Evolutionary conservation across 2,888 invertebrate species (phyloP).

Genomic region (Tipula helvola): DNA sequence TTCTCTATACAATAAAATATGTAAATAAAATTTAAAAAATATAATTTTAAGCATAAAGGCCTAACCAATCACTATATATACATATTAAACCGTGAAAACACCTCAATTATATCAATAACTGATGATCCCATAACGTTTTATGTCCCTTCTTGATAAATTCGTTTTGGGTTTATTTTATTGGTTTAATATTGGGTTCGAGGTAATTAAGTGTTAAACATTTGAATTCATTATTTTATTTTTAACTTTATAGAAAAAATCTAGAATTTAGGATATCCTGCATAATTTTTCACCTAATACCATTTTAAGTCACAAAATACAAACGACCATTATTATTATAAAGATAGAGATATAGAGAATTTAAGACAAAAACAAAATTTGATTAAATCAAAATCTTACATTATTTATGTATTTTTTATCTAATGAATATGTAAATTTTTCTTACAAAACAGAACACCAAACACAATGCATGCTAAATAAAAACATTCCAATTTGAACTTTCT

Average conservation of each 20-base stretch:
- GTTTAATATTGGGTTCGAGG: not conserved
- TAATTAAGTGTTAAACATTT: not conserved
- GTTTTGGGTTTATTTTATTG: not conserved
- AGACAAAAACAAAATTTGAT: not conserved
- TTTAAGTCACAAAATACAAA: not conserved
- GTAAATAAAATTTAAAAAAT: no score
- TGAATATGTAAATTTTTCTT: not conserved
- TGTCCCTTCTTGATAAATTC: not conserved
- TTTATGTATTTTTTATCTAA: not conserved
- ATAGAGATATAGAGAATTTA: not conserved
- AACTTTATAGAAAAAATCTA: not conserved
- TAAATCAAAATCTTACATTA: not conserved
- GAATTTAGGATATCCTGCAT: not conserved
- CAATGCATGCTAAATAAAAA: not conserved
- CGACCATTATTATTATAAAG: not conserved
- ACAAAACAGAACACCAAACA: not conserved
- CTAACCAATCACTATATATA: not conserved
- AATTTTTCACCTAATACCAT: not conserved
- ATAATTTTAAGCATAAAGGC: not conserved
- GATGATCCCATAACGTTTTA: not conserved
- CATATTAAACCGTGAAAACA: not conserved
- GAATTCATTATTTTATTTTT: not conserved
- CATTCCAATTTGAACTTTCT: not conserved
- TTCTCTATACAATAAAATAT: no score
- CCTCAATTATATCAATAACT: not conserved